phyloP scores from a whole-genome alignment of 2,888 invertebrate genomes.

The Cabera pusaria region DNA sequence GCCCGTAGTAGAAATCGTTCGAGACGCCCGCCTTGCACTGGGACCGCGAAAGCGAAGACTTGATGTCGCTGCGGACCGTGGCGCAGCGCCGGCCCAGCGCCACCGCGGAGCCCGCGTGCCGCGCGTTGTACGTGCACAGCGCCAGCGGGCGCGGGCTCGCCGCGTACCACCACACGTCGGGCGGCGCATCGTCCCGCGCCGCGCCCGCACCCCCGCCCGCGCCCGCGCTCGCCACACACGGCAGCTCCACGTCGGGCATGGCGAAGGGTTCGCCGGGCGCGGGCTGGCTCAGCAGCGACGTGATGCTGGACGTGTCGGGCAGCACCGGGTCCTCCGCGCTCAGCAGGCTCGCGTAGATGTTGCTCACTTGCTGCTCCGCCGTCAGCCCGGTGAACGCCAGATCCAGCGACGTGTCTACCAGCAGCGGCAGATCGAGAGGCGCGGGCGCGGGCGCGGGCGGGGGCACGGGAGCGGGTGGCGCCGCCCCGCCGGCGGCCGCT shows the following conservation, averaged over 20 bases:
- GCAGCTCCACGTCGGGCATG: slow-evolving; percentile 53
- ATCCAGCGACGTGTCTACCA: slow-evolving; percentile 65
- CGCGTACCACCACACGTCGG: slow-evolving; percentile 76
- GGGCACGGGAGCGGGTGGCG: slow-evolving; percentile 35
- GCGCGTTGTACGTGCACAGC: slow-evolving; percentile 81
- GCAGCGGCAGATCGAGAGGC: slow-evolving; percentile 51
- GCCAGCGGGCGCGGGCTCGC: slow-evolving; percentile 84
- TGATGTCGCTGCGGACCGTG: slow-evolving; percentile 75
- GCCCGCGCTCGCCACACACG: slow-evolving; percentile 33
- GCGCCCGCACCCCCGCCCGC: slow-evolving; percentile 37
- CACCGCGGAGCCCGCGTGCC: slow-evolving; percentile 82
- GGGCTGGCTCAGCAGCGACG: slow-evolving; percentile 63
- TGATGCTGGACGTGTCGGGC: slow-evolving; percentile 64
- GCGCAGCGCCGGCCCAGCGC: slow-evolving; percentile 78
- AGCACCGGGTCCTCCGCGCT: slow-evolving; percentile 62
- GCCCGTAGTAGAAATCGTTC: slow-evolving; percentile 66
- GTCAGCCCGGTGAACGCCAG: slow-evolving; percentile 64
- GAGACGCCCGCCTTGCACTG: slow-evolving; percentile 59
- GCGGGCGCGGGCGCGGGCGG: slow-evolving; percentile 35
- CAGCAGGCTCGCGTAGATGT: slow-evolving; percentile 68
- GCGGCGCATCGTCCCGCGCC: slow-evolving; percentile 45
- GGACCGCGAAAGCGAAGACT: slow-evolving; percentile 68
- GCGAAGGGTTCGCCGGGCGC: slow-evolving; percentile 54
- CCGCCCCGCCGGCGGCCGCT: slow-evolving; percentile 43
- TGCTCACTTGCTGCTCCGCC: slow-evolving; percentile 69